These are phyloP conservation scores for Chrysoperla carnea DNA, from an alignment of 1,140 invertebrate species.

Conservation along the genomic window DNA sequence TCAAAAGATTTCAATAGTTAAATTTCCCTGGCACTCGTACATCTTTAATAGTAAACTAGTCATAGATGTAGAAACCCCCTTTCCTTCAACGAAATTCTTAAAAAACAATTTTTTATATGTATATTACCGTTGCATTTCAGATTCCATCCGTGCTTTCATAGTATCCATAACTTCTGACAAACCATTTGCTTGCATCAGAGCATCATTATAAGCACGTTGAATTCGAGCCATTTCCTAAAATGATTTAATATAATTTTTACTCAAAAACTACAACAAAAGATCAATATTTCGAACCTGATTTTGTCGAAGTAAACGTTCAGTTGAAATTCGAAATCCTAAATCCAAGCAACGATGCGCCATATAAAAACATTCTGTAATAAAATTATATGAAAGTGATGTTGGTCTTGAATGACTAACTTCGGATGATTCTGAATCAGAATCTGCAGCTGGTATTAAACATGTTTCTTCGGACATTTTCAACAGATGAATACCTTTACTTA, in stretches of 20 bases:
- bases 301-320: conserved; percentile 52
- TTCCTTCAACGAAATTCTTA: too few species aligned
- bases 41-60: too few species aligned
- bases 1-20: too few species aligned
- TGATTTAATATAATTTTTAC: conserved; percentile 1
- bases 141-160: conserved; percentile 42
- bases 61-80: too few species aligned
- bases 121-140: conserved; percentile 38
- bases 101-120: too few species aligned
- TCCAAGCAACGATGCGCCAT: conserved; percentile 73
- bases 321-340: conserved; percentile 61
- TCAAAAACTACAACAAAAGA: not conserved
- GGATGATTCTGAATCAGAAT: conserved; percentile 31
- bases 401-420: conserved; percentile 27
- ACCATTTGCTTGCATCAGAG: conserved; percentile 24
- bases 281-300: conserved; percentile 26
- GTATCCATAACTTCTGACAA: conserved; percentile 33
- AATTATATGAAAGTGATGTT: conserved; percentile 48
- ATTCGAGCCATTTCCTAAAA: conserved; percentile 53
- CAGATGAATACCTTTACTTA: conserved; percentile 43
- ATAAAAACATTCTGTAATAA: conserved; percentile 83
- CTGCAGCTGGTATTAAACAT: conserved; percentile 49
- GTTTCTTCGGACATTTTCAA: conserved; percentile 52
- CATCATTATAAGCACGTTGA: conserved; percentile 50
- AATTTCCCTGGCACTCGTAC: too few species aligned